Conservation (phyloP, 2,113 vertebrate species). For the Tonatia bakeri region DNA sequence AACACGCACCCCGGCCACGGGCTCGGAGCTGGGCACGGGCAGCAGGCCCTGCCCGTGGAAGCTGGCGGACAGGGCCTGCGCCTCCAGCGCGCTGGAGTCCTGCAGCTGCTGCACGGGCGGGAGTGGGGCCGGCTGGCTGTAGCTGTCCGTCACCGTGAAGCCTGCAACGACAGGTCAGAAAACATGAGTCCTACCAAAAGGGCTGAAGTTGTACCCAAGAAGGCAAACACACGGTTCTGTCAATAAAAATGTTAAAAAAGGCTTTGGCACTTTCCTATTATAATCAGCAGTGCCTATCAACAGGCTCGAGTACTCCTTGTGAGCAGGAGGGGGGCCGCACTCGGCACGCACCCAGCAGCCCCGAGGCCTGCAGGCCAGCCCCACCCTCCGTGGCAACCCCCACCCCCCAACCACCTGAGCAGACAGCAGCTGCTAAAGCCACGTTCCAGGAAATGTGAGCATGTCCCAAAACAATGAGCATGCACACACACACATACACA, state of each 20-base stretch:
- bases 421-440: too few relatives aligned
- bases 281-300: background rate
- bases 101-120: slow-evolving; percentile 96
- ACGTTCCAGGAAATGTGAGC: background rate
- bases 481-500: accelerated
- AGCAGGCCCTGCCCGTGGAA: slow-evolving; percentile 91
- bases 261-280: background rate
- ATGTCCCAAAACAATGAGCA: background rate
- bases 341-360: accelerated
- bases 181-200: background rate
- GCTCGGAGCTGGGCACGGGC: slow-evolving; percentile 85
- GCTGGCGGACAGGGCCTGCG: slow-evolving; percentile 94
- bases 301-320: background rate
- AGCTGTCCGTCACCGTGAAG: slow-evolving; percentile 92
- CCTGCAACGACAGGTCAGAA: slow-evolving; percentile 79
- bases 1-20: slow-evolving; percentile 80
- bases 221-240: background rate
- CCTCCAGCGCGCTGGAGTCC: slow-evolving; percentile 97
- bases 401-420: accelerated
- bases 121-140: slow-evolving; percentile 88
- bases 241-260: background rate
- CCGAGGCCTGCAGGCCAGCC: background rate
- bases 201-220: background rate
- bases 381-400: too few relatives aligned
- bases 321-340: background rate